phyloP scores from a whole-genome alignment of 2,797 vertebrate species.

The Characodon lateralis region DNA sequence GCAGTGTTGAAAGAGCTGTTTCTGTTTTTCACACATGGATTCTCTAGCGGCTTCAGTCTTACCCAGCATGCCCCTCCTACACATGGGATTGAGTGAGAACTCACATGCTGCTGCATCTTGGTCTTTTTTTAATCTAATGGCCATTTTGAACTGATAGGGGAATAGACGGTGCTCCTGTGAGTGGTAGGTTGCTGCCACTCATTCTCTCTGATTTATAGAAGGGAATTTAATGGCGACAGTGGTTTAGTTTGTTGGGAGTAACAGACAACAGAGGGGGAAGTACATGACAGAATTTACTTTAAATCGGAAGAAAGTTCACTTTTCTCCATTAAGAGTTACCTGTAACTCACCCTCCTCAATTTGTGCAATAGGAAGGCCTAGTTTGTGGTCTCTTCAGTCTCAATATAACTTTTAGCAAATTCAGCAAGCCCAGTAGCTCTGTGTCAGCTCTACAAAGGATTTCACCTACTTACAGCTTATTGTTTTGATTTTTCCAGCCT shows the following conservation, averaged over 20 bases:
- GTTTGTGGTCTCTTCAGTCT: not conserved
- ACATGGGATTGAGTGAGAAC: slow-evolving; percentile 13
- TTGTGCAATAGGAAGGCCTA: not conserved
- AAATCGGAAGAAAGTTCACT: not conserved
- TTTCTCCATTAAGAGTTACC: not conserved
- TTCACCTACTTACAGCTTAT: slow-evolving; percentile 3
- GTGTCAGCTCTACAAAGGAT: slow-evolving; percentile 9
- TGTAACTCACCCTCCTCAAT: not conserved
- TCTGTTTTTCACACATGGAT: slow-evolving; percentile 16
- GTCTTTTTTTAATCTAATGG: slow-evolving; percentile 16
- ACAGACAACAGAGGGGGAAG: not conserved
- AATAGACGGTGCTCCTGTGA: slow-evolving; percentile 30
- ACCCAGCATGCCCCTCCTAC: slow-evolving; percentile 14
- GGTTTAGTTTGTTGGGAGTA: slow-evolving; percentile 31
- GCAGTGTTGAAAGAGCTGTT: slow-evolving; percentile 34
- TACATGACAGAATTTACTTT: slow-evolving; percentile 19
- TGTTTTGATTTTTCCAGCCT: slow-evolving; percentile 1
- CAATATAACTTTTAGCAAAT: not conserved
- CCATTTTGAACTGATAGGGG: slow-evolving; percentile 30
- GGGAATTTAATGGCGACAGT: slow-evolving; percentile 34
- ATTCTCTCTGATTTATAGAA: slow-evolving; percentile 55
- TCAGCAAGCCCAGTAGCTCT: not conserved
- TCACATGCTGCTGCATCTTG: slow-evolving; percentile 18
- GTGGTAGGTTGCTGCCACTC: slow-evolving; percentile 51
- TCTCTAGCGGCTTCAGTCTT: slow-evolving; percentile 27